Base-by-base conservation (phyloP, 35 echinoderm and acorn worm species). In the Apostichopus californicus region DNA sequence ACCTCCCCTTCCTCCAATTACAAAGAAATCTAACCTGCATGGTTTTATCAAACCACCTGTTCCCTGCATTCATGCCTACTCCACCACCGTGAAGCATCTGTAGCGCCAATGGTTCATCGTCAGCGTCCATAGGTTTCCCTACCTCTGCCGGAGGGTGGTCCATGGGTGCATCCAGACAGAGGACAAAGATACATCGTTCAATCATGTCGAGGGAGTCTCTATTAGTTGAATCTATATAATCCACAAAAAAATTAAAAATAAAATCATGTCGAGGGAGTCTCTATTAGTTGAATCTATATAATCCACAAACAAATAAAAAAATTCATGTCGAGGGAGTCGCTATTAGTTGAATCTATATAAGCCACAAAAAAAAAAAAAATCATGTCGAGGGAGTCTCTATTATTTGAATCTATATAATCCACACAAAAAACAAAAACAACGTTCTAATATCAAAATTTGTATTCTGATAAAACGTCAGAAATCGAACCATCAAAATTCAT, bases 11-110 rank as follows among this genome's bases (percentile, higher is more conserved):
- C n/a, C n/a, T 60, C 11, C 11, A 12, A 61, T 61, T 12, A 61
- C 12, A 86, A 46, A 12, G 14, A 14, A 83, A 65, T 24, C 70
- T 79, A 72, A 99, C 97, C 95, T 99, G 97, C 97, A 99, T 99
- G 56, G 97, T 99, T 80, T 99, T 99, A 55, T 99, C 97, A 56
- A 96, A 99, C 97, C 97, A 99, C 72, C 97, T 92, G 80, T 99
- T 99, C 0, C 95, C 95, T 1, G 91, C 94, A 83, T 99, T 99
- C 15, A 83, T 22, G 6, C 59, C 54, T 13, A 91, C 65, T 2
- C 97, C 95, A 2, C 97, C 95, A 0, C 97, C 97, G 60, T 99
- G 97, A 0, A 99, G 92, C 97, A 99, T 99, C 55, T 99, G 97
- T 54, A 94, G 90, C 23, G 93, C 97, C 5, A 99, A 84, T 56